These are phyloP conservation scores for Dolichomitus sp. DNA, from an alignment of 2,888 invertebrate genomes.

Conservation along the genomic window DNA sequence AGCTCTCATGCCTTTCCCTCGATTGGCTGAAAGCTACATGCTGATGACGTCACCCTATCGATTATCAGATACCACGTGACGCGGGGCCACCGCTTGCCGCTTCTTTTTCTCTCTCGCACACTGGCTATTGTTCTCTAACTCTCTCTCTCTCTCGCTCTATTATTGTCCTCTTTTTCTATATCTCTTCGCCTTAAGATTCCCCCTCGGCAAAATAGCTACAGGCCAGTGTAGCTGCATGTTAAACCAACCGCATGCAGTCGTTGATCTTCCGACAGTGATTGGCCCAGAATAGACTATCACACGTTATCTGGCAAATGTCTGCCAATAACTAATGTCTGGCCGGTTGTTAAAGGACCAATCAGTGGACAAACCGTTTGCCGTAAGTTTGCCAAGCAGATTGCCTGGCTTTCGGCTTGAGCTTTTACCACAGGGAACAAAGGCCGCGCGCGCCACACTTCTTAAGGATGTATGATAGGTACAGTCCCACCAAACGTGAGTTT, in stretches of 20 bases:
- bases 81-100: conserved; percentile 18
- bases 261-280: background rate
- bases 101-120: conserved; percentile 37
- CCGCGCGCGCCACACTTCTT: conserved; percentile 10
- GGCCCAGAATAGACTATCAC: background rate
- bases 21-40: conserved; percentile 65
- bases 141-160: conserved; percentile 27
- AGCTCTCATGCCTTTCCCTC: conserved; percentile 49
- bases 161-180: conserved; percentile 16
- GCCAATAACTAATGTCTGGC: background rate
- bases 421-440: conserved; percentile 58
- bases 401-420: background rate
- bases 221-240: background rate
- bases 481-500: too few species aligned
- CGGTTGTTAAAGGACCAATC: background rate
- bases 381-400: background rate
- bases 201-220: background rate
- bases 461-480: too few species aligned
- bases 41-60: conserved; percentile 74
- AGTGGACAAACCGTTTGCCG: background rate
- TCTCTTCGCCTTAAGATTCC: conserved; percentile 26
- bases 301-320: background rate
- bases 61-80: conserved; percentile 73
- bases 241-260: background rate
- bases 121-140: conserved; percentile 9